phyloP scores from a whole-genome alignment of 2,113 vertebrate species.

The Barnardius zonarius region DNA sequence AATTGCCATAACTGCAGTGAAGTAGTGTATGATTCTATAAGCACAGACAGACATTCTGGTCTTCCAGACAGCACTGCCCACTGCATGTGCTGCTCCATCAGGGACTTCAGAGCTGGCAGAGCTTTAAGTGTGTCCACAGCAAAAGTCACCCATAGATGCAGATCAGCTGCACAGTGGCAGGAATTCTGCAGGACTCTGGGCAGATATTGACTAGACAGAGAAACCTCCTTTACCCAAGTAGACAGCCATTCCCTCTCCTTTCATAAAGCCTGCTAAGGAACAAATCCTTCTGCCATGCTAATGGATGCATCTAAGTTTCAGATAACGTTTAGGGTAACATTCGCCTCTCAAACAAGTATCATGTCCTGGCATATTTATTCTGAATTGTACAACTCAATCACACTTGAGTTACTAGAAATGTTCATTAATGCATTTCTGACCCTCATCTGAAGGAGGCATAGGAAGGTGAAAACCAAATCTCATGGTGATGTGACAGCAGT shows the following conservation, averaged over 20 bases:
- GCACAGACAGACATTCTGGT: no score
- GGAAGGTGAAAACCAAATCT: neutral
- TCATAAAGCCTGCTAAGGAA: neutral
- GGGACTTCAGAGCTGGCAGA: neutral
- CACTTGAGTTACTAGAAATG: neutral
- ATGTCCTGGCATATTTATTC: neutral
- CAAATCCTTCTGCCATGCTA: neutral
- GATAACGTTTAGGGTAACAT: neutral
- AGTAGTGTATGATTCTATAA: no score
- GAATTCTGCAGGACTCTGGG: neutral
- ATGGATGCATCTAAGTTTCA: neutral
- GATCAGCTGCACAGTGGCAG: neutral
- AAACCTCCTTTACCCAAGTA: neutral
- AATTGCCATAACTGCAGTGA: neutral
- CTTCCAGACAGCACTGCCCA: neutral
- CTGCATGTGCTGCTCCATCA: neutral
- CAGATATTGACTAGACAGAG: neutral
- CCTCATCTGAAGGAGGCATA: neutral
- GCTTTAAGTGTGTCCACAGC: neutral
- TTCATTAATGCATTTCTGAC: neutral
- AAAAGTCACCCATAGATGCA: neutral
- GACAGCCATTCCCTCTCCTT: neutral
- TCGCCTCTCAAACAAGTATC: neutral
- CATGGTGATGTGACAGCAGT: rapidly evolving
- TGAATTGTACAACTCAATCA: neutral